These are phyloP conservation scores for Argyra leucocephala DNA, from an alignment of 2,888 invertebrate genomes.

Conservation along the genomic window DNA sequence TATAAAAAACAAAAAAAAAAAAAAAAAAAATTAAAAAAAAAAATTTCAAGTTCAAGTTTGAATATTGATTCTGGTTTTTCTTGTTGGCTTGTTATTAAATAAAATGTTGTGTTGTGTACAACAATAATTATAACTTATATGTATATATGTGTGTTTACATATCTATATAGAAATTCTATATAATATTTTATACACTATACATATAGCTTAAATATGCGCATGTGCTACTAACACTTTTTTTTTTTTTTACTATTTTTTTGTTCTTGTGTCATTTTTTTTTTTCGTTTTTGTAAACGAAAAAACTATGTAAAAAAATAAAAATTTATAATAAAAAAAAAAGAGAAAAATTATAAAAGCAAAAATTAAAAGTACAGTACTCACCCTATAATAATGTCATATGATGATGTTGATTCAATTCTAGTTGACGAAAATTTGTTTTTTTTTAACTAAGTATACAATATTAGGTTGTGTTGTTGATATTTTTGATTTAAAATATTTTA, in stretches of 20 bases:
- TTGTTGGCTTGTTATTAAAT: background rate
- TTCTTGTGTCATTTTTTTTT: background rate
- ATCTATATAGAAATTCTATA: no score
- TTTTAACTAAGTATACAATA: no score
- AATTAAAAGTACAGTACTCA: background rate
- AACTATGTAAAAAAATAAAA: background rate
- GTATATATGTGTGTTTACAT: no score
- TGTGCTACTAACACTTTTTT: background rate
- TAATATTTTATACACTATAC: no score
- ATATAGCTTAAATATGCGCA: background rate
- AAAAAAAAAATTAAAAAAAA: background rate
- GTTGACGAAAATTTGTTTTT: no score
- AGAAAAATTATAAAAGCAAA: background rate
- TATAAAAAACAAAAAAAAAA: background rate
- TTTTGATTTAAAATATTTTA: no score
- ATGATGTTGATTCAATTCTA: no score
- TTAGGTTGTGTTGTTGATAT: no score
- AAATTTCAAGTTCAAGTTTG: slow-evolving; percentile 1
- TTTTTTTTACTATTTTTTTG: background rate
- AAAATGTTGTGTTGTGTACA: no score
- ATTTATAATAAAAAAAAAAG: background rate
- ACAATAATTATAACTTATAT: no score
- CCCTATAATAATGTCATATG: background rate
- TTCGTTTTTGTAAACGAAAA: background rate
- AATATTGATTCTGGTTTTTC: background rate